Base-by-base conservation (phyloP, 2,888 invertebrate genomes). In the Corbicula japonica region DNA sequence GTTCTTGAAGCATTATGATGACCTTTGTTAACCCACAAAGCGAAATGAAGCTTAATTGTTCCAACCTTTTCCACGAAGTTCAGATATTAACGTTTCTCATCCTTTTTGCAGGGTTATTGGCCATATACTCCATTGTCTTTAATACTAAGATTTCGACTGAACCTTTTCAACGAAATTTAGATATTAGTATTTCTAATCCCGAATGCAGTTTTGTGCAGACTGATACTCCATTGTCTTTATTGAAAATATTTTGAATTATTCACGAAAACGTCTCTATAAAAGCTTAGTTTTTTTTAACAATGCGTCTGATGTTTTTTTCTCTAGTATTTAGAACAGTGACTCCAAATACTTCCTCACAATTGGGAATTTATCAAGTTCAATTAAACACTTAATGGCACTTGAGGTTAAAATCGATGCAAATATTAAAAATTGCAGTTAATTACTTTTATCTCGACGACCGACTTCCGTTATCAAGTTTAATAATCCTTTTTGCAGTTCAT, bases 1-100 rank as follows among this genome's bases (percentile, higher is more conserved):
- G 35, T 21, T 79, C 74, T 18, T 58, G 70, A 23, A 74, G 62
- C 79, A 74, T 79, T 8, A 35, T 79, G 54, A 8, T 52, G 23
- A 4, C 30, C 46, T 21, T 3, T 18, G 28, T n/a, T 21, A 8
- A 41, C 28, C 35, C 21, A 41, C 15, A 0, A 2, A 12, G 41
- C 26, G 21, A 32, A 32, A 15, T 58, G n/a, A 44, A 44, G 12
- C 30, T n/a, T 23, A 26, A 18, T 35, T 41, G 18, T 15, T n/a
- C n/a, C 26, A n/a, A 58, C 18, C 2, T 58, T 32, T 28, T 30
- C 26, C 52, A 26, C 15, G 2, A 5, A 52, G n/a, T n/a, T 10
- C 26, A 28, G 23, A 26, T 10, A 15, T 2, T 15, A 23, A 2
- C 15, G 28, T 26, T 52, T 15, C 15, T 23, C 21, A 28, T 23